These are phyloP conservation scores for Drosophila tropicalis DNA, from an alignment of 1,140 invertebrate genomes.

Conservation along the genomic window DNA sequence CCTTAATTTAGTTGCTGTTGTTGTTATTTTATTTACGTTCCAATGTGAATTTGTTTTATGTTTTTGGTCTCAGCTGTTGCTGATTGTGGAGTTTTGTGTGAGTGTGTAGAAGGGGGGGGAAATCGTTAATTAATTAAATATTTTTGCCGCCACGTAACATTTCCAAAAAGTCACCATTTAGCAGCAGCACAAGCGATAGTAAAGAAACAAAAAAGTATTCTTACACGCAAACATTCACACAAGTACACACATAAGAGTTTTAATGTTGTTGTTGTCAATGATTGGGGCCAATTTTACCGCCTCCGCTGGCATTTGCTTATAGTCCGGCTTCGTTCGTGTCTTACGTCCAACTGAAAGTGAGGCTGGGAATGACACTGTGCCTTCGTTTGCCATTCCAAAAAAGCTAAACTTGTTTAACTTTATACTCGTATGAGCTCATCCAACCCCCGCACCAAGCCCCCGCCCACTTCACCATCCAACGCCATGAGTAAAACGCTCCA, in stretches of 20 bases:
- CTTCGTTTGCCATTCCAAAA: slow-evolving; percentile 56
- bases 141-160: slow-evolving; percentile 46
- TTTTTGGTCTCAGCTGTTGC: slow-evolving; percentile 12
- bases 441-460: slow-evolving; percentile 17
- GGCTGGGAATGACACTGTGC: slow-evolving; percentile 45
- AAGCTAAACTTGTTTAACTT: slow-evolving; percentile 76
- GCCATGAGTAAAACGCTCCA: neutral
- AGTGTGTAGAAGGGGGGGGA: neutral
- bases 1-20: neutral
- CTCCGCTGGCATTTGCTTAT: slow-evolving; percentile 3
- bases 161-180: slow-evolving; percentile 48
- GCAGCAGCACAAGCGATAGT: slow-evolving; percentile 34
- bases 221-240: slow-evolving; percentile 17
- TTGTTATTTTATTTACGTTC: neutral
- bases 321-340: slow-evolving; percentile 56
- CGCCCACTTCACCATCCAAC: slow-evolving; percentile 4
- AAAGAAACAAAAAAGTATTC: slow-evolving; percentile 30
- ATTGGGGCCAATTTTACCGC: slow-evolving; percentile 12
- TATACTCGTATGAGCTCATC: slow-evolving; percentile 72
- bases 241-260: slow-evolving; percentile 31
- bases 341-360: slow-evolving; percentile 52
- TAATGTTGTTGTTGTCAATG: slow-evolving; percentile 33
- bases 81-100: slow-evolving; percentile 1
- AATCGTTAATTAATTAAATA: slow-evolving; percentile 24
- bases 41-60: slow-evolving; percentile 24